Base-by-base conservation (phyloP, 1,140 invertebrate genomes). In the Apis dorsata region DNA sequence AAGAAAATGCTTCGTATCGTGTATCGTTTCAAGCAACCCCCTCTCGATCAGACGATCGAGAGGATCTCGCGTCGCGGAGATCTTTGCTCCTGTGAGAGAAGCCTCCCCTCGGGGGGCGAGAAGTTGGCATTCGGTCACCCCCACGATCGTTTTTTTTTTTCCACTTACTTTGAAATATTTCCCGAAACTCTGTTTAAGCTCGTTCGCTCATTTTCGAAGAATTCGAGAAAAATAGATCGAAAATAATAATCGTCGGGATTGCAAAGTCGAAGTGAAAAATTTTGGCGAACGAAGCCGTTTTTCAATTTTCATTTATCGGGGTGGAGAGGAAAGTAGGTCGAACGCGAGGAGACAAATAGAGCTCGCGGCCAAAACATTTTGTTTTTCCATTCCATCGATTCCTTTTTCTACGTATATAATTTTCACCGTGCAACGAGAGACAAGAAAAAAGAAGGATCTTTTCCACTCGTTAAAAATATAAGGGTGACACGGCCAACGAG, bases 41-140 rank as follows among this genome's bases (percentile, higher is more conserved):
- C 12, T 44, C 44, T 44, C 66, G 66, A 68, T 68, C 34, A 8
- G 2, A n/a, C 60, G 60, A 62, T 62, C 62, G 62, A 65, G 24
- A 28, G 62, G 60, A 62, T 24, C 60, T 62, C n/a, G 53, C 59
- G 34, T 34, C 28, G 28, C 12, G 57, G 15, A 34, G 34, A 51
- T 78, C 65, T 83, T 19, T n/a, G 28, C 69, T 68, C 77, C 77
- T 57, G 53, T 28, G 80, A 86, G 65, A 76, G 62, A 57, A 83
- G 75, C 73, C 9, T 55, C 62, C 65, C 57, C 44, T 55, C 51
- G 13, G 34, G 1, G 53, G 0, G 21, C 63, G 79, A 85, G 55
- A 66, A 62, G 24, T 66, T 60, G 59, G 63, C 28, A 44, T 44
- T 44, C 71, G 62, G 60, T 55, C 84, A 79, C 76, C 60, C 79